Evolutionary conservation across 2,113 vertebrate species (phyloP).

Genomic region (Xenopus laevis): DNA sequence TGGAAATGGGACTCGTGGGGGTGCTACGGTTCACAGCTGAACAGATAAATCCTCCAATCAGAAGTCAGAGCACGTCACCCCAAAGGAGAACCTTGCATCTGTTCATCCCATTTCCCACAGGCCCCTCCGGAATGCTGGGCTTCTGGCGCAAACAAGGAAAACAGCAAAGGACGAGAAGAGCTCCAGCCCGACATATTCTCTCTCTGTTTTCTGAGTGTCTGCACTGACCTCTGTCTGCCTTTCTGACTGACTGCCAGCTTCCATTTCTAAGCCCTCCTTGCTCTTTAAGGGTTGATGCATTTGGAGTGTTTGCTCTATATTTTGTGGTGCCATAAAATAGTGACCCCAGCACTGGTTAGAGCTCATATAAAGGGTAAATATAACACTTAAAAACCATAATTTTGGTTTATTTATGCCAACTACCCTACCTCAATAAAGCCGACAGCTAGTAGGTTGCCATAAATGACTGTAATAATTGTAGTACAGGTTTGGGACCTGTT

Average conservation of each 20-base stretch:
- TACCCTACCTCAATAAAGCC: no score
- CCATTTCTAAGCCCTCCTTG: background rate
- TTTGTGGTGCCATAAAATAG: no score
- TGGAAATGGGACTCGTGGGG: constrained; percentile 37
- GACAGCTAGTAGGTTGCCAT: no score
- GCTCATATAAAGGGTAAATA: no score
- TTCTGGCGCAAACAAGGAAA: constrained; percentile 20
- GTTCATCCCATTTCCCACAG: constrained; percentile 33
- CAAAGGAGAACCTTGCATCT: constrained; percentile 30
- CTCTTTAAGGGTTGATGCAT: no score
- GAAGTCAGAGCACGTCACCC: constrained; percentile 8
- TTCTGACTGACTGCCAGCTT: background rate
- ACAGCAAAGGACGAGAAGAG: background rate
- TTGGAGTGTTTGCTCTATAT: no score
- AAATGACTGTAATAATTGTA: no score
- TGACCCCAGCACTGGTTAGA: no score
- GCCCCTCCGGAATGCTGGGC: constrained; percentile 6
- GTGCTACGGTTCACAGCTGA: constrained; percentile 12
- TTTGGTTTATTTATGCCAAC: no score
- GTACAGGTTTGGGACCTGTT: no score
- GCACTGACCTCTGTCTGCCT: background rate
- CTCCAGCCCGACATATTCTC: background rate
- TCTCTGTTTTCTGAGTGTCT: background rate
- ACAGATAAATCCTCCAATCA: constrained; percentile 28
- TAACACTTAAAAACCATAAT: no score